Conservation (phyloP, 2,888 invertebrate species). For the Drosophila mimica region DNA sequence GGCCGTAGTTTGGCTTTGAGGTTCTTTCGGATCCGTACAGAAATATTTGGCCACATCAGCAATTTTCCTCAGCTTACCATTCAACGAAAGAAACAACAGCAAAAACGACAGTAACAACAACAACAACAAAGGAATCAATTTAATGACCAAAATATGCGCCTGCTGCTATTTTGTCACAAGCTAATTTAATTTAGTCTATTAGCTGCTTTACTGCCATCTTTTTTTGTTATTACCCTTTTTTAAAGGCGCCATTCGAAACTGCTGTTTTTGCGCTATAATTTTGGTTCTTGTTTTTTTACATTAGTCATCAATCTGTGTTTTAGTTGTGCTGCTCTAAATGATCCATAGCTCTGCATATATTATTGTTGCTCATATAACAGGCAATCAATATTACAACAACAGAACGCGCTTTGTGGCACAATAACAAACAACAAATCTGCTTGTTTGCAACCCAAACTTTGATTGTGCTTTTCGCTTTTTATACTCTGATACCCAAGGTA, state of each 20-base stretch:
- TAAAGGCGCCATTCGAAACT: slow-evolving; percentile 48
- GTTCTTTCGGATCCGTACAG: slow-evolving; percentile 17
- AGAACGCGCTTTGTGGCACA: slow-evolving; percentile 52
- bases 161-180: slow-evolving; percentile 52
- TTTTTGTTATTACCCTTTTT: slow-evolving; percentile 53
- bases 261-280: slow-evolving; percentile 3
- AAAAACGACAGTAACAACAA: slow-evolving; percentile 6
- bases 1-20: slow-evolving; percentile 63
- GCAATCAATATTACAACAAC: slow-evolving; percentile 70
- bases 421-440: slow-evolving; percentile 71
- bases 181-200: slow-evolving; percentile 75
- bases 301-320: slow-evolving; percentile 40
- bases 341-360: slow-evolving; percentile 44
- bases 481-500: not conserved
- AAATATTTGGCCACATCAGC: slow-evolving; percentile 60
- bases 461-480: slow-evolving; percentile 32
- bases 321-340: slow-evolving; percentile 34
- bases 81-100: slow-evolving; percentile 18
- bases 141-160: slow-evolving; percentile 73
- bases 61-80: slow-evolving; percentile 49
- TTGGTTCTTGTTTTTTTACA: slow-evolving; percentile 41
- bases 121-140: slow-evolving; percentile 49
- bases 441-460: slow-evolving; percentile 71
- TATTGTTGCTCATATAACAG: slow-evolving; percentile 61
- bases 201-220: slow-evolving; percentile 65